Percentiles rank a stretch among this genome's conserved stretches.
Evolutionary conservation across 2,888 invertebrate genomes (phyloP).

Genomic region (Hypercompe scribonia): DNA sequence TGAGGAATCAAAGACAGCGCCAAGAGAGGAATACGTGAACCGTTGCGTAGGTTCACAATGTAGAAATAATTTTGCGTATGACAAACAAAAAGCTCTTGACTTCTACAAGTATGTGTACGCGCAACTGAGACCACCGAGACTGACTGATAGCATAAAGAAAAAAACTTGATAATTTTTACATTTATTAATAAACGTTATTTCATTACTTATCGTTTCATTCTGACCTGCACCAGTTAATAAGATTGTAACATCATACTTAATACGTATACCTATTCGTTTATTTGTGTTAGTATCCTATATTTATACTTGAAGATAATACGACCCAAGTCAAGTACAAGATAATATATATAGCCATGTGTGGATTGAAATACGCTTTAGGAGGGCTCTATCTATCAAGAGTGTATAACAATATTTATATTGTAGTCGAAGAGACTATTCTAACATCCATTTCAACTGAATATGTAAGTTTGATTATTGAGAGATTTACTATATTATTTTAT

Average conservation of each 20-base stretch:
- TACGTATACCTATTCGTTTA: neutral
- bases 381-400: neutral
- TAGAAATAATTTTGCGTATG: conserved; percentile 72
- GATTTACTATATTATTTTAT: neutral
- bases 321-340: neutral
- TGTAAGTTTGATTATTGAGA: neutral
- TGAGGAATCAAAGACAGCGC: conserved; percentile 58
- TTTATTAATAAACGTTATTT: conserved; percentile 50
- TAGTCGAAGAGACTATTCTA: neutral
- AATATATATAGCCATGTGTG: neutral
- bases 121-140: conserved; percentile 74
- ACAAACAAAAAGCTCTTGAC: conserved; percentile 80
- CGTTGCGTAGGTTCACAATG: conserved; percentile 73
- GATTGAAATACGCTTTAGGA: neutral
- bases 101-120: conserved; percentile 84
- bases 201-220: conserved; percentile 38
- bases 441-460: neutral
- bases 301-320: neutral
- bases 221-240: conserved; percentile 28
- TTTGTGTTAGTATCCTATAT: conserved; percentile 1
- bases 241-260: conserved; percentile 7
- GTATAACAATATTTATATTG: neutral
- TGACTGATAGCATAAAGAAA: conserved; percentile 62
- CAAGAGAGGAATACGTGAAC: conserved; percentile 68
- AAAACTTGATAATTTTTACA: conserved; percentile 55